Base-by-base conservation (phyloP, 2,888 invertebrate species). In the Drosophila silvestris region DNA sequence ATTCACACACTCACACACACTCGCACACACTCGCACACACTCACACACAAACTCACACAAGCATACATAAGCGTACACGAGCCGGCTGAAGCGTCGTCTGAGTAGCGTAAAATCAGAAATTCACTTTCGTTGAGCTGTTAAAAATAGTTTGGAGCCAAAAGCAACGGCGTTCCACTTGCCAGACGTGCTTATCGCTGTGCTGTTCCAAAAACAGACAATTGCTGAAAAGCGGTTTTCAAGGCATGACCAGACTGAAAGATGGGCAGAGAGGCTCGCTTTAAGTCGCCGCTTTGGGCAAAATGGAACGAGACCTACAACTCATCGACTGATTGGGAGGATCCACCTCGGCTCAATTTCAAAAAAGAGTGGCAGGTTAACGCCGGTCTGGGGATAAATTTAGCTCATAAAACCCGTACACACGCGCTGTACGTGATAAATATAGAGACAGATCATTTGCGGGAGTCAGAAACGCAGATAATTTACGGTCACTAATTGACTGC, bases 71-170 rank as follows among this genome's bases (percentile, higher is more conserved):
- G 51, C 52, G n/a, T n/a, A 14, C n/a, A 32, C 56, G 60, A 86
- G 77, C 74, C 61, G 66, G 73, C 80, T 77, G 47, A 56, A 56
- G 63, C 28, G 32, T 47, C 41, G 59, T 58, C 63, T 67, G 59
- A 60, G 66, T 59, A 72, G 50, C 84, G 68, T 70, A 53, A 70
- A 71, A 76, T 85, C 81, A 47, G 73, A 88, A 79, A 84, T 89
- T 85, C 91, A 85, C 85, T 85, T 85, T 85, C 85, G 79, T 84
- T 86, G 59, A 62, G 67, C 61, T 53, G 82, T 82, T 85, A 83
- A 81, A 91, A 91, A 91, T 86, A 85, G 90, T 84, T 64, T 65
- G 61, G 37, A 65, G 62, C 33, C 81, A 51, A 47, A 50, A 35
- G 30, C 52, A 32, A 62, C 60, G 68, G 41, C 72, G 65, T 67